These are phyloP conservation scores for Silurus asotus DNA, from an alignment of 2,113 vertebrate genomes.

Conservation along the genomic window DNA sequence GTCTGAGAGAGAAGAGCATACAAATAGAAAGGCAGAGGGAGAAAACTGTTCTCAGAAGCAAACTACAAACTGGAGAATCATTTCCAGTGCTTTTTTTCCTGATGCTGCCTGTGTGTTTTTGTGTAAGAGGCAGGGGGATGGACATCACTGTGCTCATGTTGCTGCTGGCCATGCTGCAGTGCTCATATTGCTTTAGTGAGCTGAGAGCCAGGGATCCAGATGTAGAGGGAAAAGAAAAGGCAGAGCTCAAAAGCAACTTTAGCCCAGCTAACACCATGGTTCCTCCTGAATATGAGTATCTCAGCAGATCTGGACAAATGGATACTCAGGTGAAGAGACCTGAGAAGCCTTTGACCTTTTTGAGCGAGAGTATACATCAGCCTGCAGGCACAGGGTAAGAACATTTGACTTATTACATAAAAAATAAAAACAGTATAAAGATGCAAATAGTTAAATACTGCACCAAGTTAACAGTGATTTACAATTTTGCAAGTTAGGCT, in stretches of 20 bases:
- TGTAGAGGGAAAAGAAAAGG: conserved; percentile 26
- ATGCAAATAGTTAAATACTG: not conserved
- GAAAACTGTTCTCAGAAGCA: conserved; percentile 16
- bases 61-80: conserved; percentile 24
- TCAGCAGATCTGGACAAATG: not conserved
- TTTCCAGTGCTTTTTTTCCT: conserved; percentile 17
- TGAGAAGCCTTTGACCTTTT: not conserved
- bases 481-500: not conserved
- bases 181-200: conserved; percentile 38
- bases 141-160: conserved; percentile 22
- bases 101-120: not conserved
- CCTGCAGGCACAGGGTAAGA: conserved; percentile 45
- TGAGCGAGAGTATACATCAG: conserved; percentile 16
- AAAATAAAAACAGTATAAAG: not conserved
- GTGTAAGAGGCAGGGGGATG: conserved; percentile 32
- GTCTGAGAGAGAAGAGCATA: conserved; percentile 29
- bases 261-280: not conserved
- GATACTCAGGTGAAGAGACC: not conserved
- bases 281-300: conserved; percentile 5
- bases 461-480: not conserved
- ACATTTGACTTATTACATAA: not conserved
- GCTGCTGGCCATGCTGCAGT: conserved; percentile 37
- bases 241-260: not conserved
- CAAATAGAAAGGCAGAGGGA: not conserved
- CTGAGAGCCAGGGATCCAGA: conserved; percentile 43